Evolutionary conservation across 2,797 vertebrate genomes (phyloP).

Genomic region (Crenichthys baileyi): DNA sequence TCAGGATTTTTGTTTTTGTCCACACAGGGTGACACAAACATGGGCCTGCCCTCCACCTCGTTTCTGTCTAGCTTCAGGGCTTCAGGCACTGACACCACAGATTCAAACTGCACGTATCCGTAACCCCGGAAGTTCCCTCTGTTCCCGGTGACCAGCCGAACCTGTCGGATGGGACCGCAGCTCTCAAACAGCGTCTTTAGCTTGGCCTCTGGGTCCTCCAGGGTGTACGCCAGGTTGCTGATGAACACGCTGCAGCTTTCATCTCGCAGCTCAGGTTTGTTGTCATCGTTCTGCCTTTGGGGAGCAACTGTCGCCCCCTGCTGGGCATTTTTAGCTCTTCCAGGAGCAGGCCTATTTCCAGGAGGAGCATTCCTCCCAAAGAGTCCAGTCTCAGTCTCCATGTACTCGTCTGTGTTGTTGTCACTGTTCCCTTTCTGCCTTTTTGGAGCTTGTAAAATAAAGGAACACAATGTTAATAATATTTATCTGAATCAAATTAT

Average conservation of each 20-base stretch:
- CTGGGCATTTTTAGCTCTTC: constrained; percentile 74
- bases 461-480: neutral
- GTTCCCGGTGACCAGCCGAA: constrained; percentile 86
- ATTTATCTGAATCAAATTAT: neutral
- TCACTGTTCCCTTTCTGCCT: constrained; percentile 79
- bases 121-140: constrained; percentile 92
- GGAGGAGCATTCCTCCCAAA: constrained; percentile 72
- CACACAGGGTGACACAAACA: constrained; percentile 96
- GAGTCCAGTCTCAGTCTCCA: constrained; percentile 81
- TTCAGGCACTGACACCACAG: constrained; percentile 77
- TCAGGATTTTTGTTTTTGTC: constrained; percentile 97
- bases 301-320: constrained; percentile 33
- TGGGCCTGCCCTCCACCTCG: constrained; percentile 88
- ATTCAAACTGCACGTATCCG: constrained; percentile 91
- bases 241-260: constrained; percentile 91
- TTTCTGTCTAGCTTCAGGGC: constrained; percentile 90
- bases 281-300: constrained; percentile 73
- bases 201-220: constrained; percentile 86
- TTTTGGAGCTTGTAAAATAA: constrained; percentile 82
- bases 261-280: constrained; percentile 83
- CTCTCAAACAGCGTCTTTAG: constrained; percentile 85
- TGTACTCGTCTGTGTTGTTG: constrained; percentile 65
- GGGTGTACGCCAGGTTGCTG: constrained; percentile 91
- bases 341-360: constrained; percentile 44
- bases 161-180: constrained; percentile 86